Conservation (phyloP, 2,113 vertebrate species). For the Heterotilapia buettikoferi region DNA sequence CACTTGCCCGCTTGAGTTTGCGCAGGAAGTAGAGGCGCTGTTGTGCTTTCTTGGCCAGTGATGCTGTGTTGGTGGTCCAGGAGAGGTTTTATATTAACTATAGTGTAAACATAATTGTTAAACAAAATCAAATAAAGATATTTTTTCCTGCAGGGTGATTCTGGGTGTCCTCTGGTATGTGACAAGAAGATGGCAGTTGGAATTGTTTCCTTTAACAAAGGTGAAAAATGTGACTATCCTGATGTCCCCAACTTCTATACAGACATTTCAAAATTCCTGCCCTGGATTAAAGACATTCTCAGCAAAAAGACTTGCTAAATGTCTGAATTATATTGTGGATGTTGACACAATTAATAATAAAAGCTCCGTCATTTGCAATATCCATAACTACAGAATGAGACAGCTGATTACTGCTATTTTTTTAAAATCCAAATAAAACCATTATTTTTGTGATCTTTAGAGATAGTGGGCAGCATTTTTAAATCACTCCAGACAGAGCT, state of each 20-base stretch:
- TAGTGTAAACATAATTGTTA: neutral
- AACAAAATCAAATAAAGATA: neutral
- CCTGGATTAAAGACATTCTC: slow-evolving; percentile 43
- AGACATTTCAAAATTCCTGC: slow-evolving; percentile 36
- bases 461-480: neutral
- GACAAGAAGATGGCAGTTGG: slow-evolving; percentile 58
- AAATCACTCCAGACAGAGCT: neutral
- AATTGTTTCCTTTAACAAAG: slow-evolving; percentile 72
- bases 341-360: neutral
- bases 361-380: neutral
- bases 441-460: neutral
- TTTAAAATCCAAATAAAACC: neutral
- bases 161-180: slow-evolving; percentile 80
- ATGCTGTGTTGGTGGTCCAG: too few species aligned
- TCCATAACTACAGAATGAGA: neutral
- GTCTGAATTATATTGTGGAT: neutral
- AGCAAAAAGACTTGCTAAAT: neutral
- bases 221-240: neutral
- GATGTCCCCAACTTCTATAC: slow-evolving; percentile 59
- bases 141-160: slow-evolving; percentile 74
- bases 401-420: neutral
- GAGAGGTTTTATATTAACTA: neutral
- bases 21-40: too few species aligned
- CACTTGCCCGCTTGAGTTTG: too few species aligned
- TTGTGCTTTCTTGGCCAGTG: too few species aligned